Base-by-base conservation (phyloP, 2,888 invertebrate genomes). In the Andrena bicolor region DNA sequence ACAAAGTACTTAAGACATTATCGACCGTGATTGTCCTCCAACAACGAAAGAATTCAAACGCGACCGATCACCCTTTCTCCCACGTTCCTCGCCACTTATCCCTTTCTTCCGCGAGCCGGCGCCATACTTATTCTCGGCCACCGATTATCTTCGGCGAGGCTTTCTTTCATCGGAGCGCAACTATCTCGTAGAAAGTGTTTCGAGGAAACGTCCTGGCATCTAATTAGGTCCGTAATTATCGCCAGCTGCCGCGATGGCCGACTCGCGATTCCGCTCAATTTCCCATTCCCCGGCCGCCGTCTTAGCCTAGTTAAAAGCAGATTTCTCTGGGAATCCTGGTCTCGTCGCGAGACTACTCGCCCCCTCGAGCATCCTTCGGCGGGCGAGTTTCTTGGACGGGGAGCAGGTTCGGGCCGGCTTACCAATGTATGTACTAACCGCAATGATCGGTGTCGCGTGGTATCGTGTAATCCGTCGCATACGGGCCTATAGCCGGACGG, bases 1-100 rank as follows among this genome's bases (percentile, higher is more conserved):
- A 88, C 80, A 84, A 77, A 84, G 78, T 80, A 69, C 80, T 86
- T 79, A 81, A 76, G 79, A 65, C 80, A 35, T 58, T 75, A 76
- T 85, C 82, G 88, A 87, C 83, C 78, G 73, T 71, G 88, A 87
- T 83, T 78, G 77, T 73, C 64, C 64, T 30, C 60, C 16, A 23
- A 6, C 78, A 56, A 79, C 48, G 71, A 69, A 80, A 72, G 82
- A 65, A 77, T 80, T 82, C 73, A 58, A 87, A 84, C 60, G 48
- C 61, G 53, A 41, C 70, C 76, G 73, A 75, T 20, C 73, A 35
- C 51, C 81, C 30, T 56, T 51, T 56, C 48, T 28, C 20, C 51
- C 20, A 23, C 65, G 8, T 61, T n/a, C 23, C 20, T 20, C 20
- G 23, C 23, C 51, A 1, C 58, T 26, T 28, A 10, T 58, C 48